Base-by-base conservation (phyloP, 2,888 invertebrate species). In the Phorcus lineatus region DNA sequence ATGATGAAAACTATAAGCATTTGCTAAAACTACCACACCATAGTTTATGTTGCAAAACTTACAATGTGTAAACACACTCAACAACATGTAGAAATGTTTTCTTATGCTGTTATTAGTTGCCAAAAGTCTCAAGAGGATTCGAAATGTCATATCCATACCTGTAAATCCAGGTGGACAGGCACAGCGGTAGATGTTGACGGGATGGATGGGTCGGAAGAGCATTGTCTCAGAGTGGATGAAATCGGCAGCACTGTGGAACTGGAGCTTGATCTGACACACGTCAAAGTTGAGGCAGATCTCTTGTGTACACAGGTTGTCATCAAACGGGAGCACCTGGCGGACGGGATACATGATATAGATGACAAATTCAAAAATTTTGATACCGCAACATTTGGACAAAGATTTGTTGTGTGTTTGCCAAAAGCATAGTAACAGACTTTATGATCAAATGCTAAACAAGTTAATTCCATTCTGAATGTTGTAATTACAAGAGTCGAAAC, bases 221-320 rank as follows among this genome's bases (percentile, higher is more conserved):
- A 99, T 97, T 0, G 97, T 96, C 88, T 96, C 96, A 86, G 98
- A 98, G 85, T 95, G 95, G 53, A 98, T 96, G 91, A 99, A 98
- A 2, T 96, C 96, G 0, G 97, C 96, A 0, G 98, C 98, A 92
- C 97, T 89, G 19, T 97, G 97, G 89, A 98, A 98, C 92, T 97
- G 97, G 31, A 98, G 94, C 2, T 97, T 96, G 0, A 98, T 97
- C 24, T 97, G 94, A 88, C 99, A 99, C 90, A 97, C 96, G 91
- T 99, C 98, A 91, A 96, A 98, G 93, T 98, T 98, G 0, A 97
- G 94, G 90, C 99, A 99, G 0, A 98, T 98, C 91, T 99, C 99
- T 78, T 97, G 95, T 0, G 98, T 97, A 93, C 99, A 99, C 0
- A 99, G 95, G 93, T 98, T 98, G 92, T 99, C 99, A 91, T 98